A percentile compares a stretch with the other conserved stretches of the same genome.
Evolutionary conservation across 2,113 vertebrate species (phyloP).

Genomic region (Cavia porcellus): DNA sequence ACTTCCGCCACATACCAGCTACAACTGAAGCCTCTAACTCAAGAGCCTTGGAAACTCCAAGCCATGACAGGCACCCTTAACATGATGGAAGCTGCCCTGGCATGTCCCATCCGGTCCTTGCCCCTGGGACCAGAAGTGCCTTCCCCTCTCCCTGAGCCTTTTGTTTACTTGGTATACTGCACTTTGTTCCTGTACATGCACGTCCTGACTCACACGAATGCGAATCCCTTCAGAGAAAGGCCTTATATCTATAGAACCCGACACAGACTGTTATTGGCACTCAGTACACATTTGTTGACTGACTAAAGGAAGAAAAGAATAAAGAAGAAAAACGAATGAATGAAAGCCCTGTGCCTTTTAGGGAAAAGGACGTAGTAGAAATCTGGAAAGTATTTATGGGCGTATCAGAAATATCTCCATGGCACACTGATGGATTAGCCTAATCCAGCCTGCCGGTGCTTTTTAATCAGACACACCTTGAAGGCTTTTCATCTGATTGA

Average conservation of each 20-base stretch:
- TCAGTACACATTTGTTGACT: background rate
- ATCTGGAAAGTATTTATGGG: conserved; percentile 70
- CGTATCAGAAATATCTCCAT: conserved; percentile 42
- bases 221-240: background rate
- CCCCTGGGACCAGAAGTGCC: fast-evolving
- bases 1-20: background rate
- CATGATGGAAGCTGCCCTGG: background rate
- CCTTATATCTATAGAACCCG: background rate
- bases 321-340: background rate
- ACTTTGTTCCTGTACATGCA: background rate
- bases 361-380: background rate
- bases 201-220: background rate
- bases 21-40: background rate
- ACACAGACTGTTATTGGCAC: background rate
- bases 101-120: too few species aligned
- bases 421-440: conserved; percentile 68
- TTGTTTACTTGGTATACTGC: fast-evolving
- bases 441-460: conserved; percentile 15
- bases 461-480: conserved; percentile 76
- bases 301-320: background rate
- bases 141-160: background rate
- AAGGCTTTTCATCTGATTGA: conserved; percentile 71
- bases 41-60: background rate
- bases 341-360: background rate
- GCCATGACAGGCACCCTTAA: background rate